These are phyloP conservation scores for Urocitellus parryii DNA, from an alignment of 2,113 vertebrate species.

Conservation along the genomic window DNA sequence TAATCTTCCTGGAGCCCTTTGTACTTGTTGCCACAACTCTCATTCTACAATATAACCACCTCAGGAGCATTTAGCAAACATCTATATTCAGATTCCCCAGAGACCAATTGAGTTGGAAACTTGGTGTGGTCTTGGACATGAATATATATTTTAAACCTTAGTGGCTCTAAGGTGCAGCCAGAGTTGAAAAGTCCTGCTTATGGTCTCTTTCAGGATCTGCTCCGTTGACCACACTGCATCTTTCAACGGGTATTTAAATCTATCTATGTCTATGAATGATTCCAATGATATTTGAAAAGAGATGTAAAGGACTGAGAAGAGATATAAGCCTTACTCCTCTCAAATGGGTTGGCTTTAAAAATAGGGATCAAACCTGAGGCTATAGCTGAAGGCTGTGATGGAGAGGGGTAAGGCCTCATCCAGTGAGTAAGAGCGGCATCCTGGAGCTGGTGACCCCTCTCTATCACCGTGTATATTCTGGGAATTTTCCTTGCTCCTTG, in stretches of 20 bases:
- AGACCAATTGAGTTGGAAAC: background rate
- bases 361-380: constrained; percentile 26
- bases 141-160: background rate
- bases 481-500: background rate
- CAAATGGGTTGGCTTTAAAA: constrained; percentile 44
- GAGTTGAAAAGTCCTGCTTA: background rate
- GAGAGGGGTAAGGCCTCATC: background rate
- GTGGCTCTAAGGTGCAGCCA: background rate
- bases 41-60: background rate
- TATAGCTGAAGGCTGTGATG: background rate
- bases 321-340: background rate
- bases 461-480: background rate
- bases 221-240: background rate
- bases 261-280: background rate
- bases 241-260: background rate
- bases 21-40: background rate
- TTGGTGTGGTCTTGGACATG: background rate
- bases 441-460: background rate
- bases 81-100: too few species aligned
- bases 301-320: background rate
- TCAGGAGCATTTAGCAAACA: background rate
- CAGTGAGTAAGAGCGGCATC: background rate
- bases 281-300: background rate
- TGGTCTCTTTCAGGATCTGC: background rate
- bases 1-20: background rate